Base-by-base conservation (phyloP, 1,140 invertebrate genomes). In the Himalopsyche phryganea region DNA sequence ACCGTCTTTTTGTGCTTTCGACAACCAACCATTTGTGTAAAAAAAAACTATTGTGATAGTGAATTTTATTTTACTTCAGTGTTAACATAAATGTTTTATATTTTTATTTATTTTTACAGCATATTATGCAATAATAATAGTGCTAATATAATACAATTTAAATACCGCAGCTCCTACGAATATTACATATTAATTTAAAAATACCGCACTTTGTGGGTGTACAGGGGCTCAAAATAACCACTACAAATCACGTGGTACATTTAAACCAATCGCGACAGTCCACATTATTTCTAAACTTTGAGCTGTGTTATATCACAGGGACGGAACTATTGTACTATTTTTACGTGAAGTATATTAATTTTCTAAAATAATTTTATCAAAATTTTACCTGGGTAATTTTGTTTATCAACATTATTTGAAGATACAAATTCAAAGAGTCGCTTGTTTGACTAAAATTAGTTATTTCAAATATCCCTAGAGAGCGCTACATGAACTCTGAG, bases 161-260 rank as follows among this genome's bases (percentile, higher is more conserved):
- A 28, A 28, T 9, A 28, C 23, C 23, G 23, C 23, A 28, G 23
- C 23, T 28, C 48, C 33, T 36, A 23, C 9, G 18, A 51, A 35
- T 46, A 47, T 59, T 59, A 52, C 57, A 40, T 41, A 40, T 28
- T 52, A 58, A 71, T 76, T 78, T 78, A 78, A 78, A 78, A 78
- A 78, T 77, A 77, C 74, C 75, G 75, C 76, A 76, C 67, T 78
- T 77, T 76, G 71, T 74, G 73, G 69, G 72, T 73, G 74, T 52
- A 49, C 73, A 69, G 73, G 67, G 48, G 46, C 44, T 42, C 20
- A 48, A 56, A 56, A 56, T 56, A 56, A 48, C 57, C 44, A 33
- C 32, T 41, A 32, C 42, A 46, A 32, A 49, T 56, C 53, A 56
- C 53, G 45, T 56, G 53, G 53, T 48, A 47, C 53, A 48, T 58